phyloP scores from a whole-genome alignment of 2,797 vertebrate species.

The Phrynocephalus guinanensis region DNA sequence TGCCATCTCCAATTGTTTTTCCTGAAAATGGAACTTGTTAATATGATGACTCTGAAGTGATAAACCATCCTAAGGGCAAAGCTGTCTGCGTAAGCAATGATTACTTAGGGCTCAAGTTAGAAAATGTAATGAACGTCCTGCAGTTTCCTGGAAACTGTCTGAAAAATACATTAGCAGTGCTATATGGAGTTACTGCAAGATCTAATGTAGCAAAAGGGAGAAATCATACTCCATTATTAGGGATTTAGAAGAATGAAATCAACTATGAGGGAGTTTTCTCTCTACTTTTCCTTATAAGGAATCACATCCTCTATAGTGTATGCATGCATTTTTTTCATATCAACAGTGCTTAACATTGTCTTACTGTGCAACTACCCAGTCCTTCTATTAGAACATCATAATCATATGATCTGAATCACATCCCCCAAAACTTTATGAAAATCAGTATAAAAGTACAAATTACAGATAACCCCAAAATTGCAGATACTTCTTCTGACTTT shows the following conservation, averaged over 20 bases:
- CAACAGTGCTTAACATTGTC: background rate
- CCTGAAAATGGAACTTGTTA: background rate
- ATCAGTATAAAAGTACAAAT: background rate
- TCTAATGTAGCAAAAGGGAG: background rate
- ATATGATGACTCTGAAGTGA: background rate
- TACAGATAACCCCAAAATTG: background rate
- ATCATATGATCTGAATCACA: background rate
- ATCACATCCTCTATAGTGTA: background rate
- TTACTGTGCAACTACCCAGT: background rate
- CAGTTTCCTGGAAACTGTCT: slow-evolving; percentile 8
- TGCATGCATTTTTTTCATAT: too few relatives aligned
- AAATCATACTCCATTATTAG: slow-evolving; percentile 4
- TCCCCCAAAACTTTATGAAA: background rate
- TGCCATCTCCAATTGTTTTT: background rate
- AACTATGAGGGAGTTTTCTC: slow-evolving; percentile 3
- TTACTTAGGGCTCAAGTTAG: background rate
- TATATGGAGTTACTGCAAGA: slow-evolving; percentile 14
- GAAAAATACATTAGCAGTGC: background rate
- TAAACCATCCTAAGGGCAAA: background rate
- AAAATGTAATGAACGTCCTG: slow-evolving; percentile 5
- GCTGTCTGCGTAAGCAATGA: background rate
- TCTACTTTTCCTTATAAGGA: slow-evolving; percentile 18
- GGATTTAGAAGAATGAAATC: background rate
- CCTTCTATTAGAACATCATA: background rate
- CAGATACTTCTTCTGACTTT: too few relatives aligned